Percentiles rank a stretch among this genome's conserved stretches.
Evolutionary conservation across 1,140 invertebrate genomes (phyloP).

Genomic region (Odontomachus brunneus): DNA sequence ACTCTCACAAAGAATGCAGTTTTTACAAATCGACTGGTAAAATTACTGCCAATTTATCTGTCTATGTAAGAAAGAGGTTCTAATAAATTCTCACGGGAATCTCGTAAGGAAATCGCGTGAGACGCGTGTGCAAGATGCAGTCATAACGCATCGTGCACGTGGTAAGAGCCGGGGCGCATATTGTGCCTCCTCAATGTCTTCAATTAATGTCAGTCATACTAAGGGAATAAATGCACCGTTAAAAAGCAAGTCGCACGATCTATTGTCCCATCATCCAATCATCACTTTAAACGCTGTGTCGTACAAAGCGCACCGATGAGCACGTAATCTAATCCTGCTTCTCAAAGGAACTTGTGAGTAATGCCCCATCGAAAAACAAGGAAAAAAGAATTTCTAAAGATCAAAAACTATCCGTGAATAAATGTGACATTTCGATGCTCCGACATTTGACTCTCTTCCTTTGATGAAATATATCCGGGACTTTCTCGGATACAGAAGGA

Average conservation of each 20-base stretch:
- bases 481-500: background rate
- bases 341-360: background rate
- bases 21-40: too few relatives aligned
- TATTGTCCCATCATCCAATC: slow-evolving; percentile 32
- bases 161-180: background rate
- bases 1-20: too few relatives aligned
- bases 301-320: background rate
- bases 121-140: background rate
- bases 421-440: background rate
- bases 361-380: too few relatives aligned
- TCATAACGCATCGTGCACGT: background rate
- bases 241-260: slow-evolving; percentile 24
- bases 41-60: too few relatives aligned
- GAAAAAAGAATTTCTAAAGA: background rate
- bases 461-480: background rate
- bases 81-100: too few relatives aligned
- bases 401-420: background rate
- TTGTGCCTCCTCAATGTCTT: background rate
- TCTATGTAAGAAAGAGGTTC: too few relatives aligned
- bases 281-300: background rate
- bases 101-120: background rate
- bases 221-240: slow-evolving; percentile 34
- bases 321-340: background rate
- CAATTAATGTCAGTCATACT: slow-evolving; percentile 32
- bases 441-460: too few relatives aligned